Evolutionary conservation across 2,113 vertebrate genomes (phyloP), one percentile per base, ranked within the genome.

Genomic region (Uropsilus gracilis): DNA sequence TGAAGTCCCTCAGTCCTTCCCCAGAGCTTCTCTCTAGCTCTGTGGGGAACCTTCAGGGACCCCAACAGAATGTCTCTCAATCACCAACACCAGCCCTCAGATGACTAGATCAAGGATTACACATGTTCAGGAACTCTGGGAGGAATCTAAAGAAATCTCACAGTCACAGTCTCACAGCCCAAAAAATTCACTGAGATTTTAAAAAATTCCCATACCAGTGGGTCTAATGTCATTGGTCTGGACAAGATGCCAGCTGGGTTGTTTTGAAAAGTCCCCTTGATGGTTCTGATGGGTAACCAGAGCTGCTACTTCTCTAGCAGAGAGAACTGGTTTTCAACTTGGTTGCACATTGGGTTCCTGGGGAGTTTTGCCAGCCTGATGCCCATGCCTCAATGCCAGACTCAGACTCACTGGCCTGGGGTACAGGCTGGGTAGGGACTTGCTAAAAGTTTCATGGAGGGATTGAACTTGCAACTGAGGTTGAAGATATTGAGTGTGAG

Each of bases 241-340:
- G 14, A 14, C 9, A 32, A 46, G n/a, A 48, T n/a, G 37, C 39
- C 0, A 50, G 32, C 34, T 0, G 0, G 13, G 44, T 4, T 10
- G 57, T 18, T 82, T 42, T 68, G 26, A 37, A 24, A 66, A 22
- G 16, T 46, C 42, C 32, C 50, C 32, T 3, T 6, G 44, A 55
- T 37, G 69, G 42, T 39, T 55, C 64, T 34, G 9, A 57, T 3
- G 9, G 30, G 22, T 20, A 34, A 39, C 71, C 63, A 69, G 57
- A 46, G 34, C 50, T 9, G 0, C 39, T 7, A 55, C 28, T 57
- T 71, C 68, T 86, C n/a, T 16, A 26, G 57, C 61, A 1, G 8
- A 48, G 17, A 37, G 32, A n/a, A 30, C 53, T 28, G 3, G 32
- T 34, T 72, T 90, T 66, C 72, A 9, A 34, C 42, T 18, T 16